Evolutionary conservation across 35 echinoderm and acorn worm species (phyloP), one percentile per base, ranked within the genome.

Genomic region (Patiria miniata): DNA sequence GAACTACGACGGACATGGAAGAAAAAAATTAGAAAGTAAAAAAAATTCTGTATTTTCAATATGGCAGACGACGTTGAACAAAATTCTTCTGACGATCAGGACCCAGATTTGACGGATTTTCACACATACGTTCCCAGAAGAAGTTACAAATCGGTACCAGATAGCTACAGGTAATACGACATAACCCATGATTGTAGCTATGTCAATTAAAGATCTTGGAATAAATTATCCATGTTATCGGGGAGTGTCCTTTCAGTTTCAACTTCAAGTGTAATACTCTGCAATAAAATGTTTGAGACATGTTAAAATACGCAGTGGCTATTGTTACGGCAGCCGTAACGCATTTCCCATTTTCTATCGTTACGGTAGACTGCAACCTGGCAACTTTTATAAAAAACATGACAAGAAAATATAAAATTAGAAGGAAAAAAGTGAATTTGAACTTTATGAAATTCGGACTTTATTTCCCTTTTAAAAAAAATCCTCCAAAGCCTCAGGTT

Each of bases 91-190:
- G 65, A 73, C 9, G 65, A 73, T 73, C 65, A 73, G 29, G 34
- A 73, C 65, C 7, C 65, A 73, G 65, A 73, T 73, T 73, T 73
- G 65, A 73, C 65, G 2, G 65, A 73, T 73, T 73, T 12, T 16
- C 65, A 73, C 2, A 28, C 65, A 28, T 32, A 73, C 29, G 26
- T 73, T 14, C 65, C 65, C 26, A 26, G 65, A 34, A 73, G 26
- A 73, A 73, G 65, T 73, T 73, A 73, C 65, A 22, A 30, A 30
- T 73, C 65, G 9, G 29, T 73, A 73, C 65, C 65, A 34, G 65
- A 73, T 73, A 73, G 65, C 34, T 73, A 73, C 65, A 73, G 65
- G 65, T 73, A 73, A 73, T 32, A 73, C 29, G 29, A 32, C 8
- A 7, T 28, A 34, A 2, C 14, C 1, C 29, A 26, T 28, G 34